A percentile compares a stretch with the other conserved stretches of the same genome.
phyloP scores from a whole-genome alignment of 2,888 invertebrate species.

The Pollenia amentaria region DNA sequence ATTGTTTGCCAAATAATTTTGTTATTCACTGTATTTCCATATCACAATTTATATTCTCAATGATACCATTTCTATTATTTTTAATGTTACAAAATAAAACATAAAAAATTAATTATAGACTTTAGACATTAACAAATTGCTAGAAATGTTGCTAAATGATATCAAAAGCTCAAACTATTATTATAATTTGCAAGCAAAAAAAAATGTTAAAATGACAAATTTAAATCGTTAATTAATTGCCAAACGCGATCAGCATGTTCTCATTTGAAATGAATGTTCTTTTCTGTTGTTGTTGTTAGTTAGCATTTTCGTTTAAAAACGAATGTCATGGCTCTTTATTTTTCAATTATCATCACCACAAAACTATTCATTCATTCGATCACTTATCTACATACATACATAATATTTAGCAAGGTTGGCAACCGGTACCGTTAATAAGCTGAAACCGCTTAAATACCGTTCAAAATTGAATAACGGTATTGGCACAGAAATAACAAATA shows the following conservation, averaged over 20 bases:
- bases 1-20: no score
- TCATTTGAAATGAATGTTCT: slow-evolving; percentile 12
- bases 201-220: no score
- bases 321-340: background rate
- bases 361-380: background rate
- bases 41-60: no score
- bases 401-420: no score
- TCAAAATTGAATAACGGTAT: no score
- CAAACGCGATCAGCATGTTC: slow-evolving; percentile 8
- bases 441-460: no score
- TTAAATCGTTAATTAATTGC: background rate
- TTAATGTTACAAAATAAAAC: background rate
- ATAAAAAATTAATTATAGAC: slow-evolving; percentile 27
- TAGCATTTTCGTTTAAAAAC: background rate
- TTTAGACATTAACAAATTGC: background rate
- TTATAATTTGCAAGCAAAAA: background rate
- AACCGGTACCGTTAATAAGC: no score
- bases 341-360: slow-evolving; percentile 4
- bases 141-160: background rate
- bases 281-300: background rate
- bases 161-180: background rate
- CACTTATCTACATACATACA: background rate
- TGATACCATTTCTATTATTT: no score
- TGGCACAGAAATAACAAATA: no score
- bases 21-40: no score